Conservation (phyloP, 2,888 invertebrate species). For the Sepioteuthis lessoniana region DNA sequence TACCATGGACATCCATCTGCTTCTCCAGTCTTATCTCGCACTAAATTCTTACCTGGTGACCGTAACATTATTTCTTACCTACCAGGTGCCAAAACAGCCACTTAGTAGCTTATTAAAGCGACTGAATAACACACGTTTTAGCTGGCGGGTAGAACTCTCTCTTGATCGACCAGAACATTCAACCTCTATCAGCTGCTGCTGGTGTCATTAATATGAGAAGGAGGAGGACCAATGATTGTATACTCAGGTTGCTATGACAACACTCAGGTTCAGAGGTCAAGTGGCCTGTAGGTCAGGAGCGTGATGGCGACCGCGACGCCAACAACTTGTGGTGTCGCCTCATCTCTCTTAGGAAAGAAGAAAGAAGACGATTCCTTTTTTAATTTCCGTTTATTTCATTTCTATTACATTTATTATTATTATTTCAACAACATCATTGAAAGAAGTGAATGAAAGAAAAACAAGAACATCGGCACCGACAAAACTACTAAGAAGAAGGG, state of each 20-base stretch:
- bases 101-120: neutral
- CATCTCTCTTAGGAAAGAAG: neutral
- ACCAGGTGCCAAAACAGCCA: neutral
- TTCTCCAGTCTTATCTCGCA: neutral
- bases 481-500: neutral
- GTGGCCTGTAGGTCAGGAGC: conserved; percentile 33
- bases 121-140: neutral
- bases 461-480: neutral
- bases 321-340: conserved; percentile 23
- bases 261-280: neutral
- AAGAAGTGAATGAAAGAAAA: neutral
- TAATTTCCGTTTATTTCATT: neutral
- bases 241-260: neutral
- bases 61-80: neutral
- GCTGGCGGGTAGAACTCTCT: neutral
- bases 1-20: neutral
- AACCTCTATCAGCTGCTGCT: no score
- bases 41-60: neutral
- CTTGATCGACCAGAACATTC: no score
- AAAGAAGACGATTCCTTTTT: neutral
- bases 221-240: neutral
- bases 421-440: neutral
- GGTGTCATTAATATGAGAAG: neutral
- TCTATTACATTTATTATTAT: neutral
- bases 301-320: conserved; percentile 33